These are phyloP conservation scores for Arothron firmamentum DNA, from an alignment of 2,113 vertebrate genomes.

Conservation along the genomic window DNA sequence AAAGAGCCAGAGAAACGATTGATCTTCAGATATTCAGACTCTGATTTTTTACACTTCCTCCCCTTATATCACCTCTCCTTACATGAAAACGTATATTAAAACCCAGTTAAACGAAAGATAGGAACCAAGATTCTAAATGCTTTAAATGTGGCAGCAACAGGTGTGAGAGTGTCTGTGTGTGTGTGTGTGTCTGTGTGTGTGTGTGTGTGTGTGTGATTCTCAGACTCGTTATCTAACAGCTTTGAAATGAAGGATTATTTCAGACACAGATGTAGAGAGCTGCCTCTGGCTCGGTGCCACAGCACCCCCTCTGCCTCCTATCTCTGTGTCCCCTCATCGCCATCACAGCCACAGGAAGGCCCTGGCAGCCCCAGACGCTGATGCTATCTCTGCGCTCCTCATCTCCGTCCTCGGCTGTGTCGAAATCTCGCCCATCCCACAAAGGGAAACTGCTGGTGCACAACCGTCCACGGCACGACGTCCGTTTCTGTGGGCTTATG, in stretches of 20 bases:
- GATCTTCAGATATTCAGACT: too few relatives aligned
- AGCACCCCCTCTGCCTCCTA: slow-evolving; percentile 47
- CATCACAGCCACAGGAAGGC: slow-evolving; percentile 79
- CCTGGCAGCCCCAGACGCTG: slow-evolving; percentile 66
- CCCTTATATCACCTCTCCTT: too few relatives aligned
- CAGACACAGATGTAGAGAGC: not conserved
- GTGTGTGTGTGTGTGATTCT: too few relatives aligned
- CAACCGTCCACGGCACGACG: slow-evolving; percentile 63
- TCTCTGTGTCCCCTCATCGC: slow-evolving; percentile 63
- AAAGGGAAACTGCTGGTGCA: slow-evolving; percentile 70
- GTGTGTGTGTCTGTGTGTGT: too few relatives aligned
- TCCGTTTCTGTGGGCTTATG: slow-evolving; percentile 67
- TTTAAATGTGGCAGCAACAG: too few relatives aligned
- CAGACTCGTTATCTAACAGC: not conserved
- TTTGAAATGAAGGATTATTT: not conserved
- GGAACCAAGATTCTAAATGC: too few relatives aligned
- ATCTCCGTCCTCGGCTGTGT: slow-evolving; percentile 72
- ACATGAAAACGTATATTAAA: too few relatives aligned
- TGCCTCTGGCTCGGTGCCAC: slow-evolving; percentile 27
- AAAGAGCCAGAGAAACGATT: too few relatives aligned
- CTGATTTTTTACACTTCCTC: too few relatives aligned
- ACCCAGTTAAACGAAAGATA: too few relatives aligned
- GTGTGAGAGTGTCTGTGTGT: too few relatives aligned
- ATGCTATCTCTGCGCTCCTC: slow-evolving; percentile 73
- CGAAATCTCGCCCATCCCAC: slow-evolving; percentile 76